phyloP scores from a whole-genome alignment of 2,113 vertebrate genomes.

The Odocoileus virginianus region DNA sequence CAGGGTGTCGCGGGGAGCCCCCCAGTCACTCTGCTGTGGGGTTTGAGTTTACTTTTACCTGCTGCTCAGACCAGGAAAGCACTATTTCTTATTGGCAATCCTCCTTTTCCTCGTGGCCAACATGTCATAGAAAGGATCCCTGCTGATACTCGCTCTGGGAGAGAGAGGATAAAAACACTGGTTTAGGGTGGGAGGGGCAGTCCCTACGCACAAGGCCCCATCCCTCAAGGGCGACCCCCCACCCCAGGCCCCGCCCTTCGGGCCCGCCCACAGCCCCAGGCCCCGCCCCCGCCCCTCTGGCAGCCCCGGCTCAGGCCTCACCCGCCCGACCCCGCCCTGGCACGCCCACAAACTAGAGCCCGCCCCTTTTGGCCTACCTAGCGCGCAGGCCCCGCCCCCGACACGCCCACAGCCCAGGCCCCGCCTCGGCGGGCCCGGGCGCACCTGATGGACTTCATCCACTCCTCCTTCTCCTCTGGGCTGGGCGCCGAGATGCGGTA shows the following conservation, averaged over 20 bases:
- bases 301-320: background rate
- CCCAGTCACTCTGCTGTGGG: conserved; percentile 28
- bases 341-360: background rate
- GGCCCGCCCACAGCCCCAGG: no score
- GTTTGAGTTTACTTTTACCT: conserved; percentile 32
- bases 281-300: background rate
- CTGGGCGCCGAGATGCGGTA: conserved; percentile 98
- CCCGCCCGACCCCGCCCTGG: background rate
- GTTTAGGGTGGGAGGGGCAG: background rate
- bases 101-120: conserved; percentile 96
- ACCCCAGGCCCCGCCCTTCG: no score
- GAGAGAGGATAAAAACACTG: background rate
- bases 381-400: background rate
- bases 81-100: conserved; percentile 96
- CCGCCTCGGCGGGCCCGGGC: background rate
- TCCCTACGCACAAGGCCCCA: background rate
- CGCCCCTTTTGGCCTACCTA: fast-evolving
- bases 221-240: no score
- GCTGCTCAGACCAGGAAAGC: background rate
- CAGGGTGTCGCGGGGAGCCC: background rate
- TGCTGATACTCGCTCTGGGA: conserved; percentile 97
- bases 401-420: background rate
- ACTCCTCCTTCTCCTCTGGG: conserved; percentile 97
- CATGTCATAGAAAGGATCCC: conserved; percentile 99
- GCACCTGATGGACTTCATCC: conserved; percentile 96